phyloP scores from a whole-genome alignment of 1,140 invertebrate species.

The Drosophila obscura region DNA sequence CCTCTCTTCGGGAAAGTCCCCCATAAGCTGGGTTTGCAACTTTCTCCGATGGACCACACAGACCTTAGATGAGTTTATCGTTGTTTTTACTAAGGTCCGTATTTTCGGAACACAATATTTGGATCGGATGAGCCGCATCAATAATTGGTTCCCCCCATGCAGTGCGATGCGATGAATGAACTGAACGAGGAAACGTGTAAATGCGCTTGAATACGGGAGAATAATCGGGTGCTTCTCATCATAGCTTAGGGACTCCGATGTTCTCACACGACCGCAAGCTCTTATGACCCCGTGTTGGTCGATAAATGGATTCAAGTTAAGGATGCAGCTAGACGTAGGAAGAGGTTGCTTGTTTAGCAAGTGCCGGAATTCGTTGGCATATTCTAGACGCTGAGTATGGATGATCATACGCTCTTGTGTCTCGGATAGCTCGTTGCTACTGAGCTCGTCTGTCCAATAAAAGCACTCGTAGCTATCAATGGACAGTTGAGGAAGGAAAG shows the following conservation, averaged over 20 bases:
- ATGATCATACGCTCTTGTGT: too few relatives aligned
- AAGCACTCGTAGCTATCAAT: not conserved
- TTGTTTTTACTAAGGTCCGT: slow-evolving; percentile 9
- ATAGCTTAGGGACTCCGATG: too few relatives aligned
- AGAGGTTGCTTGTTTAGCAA: too few relatives aligned
- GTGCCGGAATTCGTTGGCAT: not conserved
- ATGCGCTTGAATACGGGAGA: slow-evolving; percentile 8
- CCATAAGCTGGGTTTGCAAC: slow-evolving; percentile 15
- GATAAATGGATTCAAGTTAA: slow-evolving; percentile 15
- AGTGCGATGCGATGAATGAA: slow-evolving; percentile 7
- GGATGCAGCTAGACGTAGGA: not conserved
- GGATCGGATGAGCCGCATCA: slow-evolving; percentile 11
- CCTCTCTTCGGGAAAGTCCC: slow-evolving; percentile 14
- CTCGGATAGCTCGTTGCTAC: not conserved
- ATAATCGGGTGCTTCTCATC: slow-evolving; percentile 12
- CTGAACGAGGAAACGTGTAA: slow-evolving; percentile 4
- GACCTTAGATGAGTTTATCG: slow-evolving; percentile 1
- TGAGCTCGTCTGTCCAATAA: too few relatives aligned
- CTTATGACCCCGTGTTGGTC: slow-evolving; percentile 1
- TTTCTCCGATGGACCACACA: not conserved
- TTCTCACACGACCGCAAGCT: too few relatives aligned
- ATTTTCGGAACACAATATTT: slow-evolving; percentile 24
- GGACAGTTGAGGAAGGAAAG: too few relatives aligned
- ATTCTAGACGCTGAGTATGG: too few relatives aligned
- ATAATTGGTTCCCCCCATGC: slow-evolving; percentile 19